phyloP scores from a whole-genome alignment of 2,797 vertebrate genomes.

The Xenopus petersii region DNA sequence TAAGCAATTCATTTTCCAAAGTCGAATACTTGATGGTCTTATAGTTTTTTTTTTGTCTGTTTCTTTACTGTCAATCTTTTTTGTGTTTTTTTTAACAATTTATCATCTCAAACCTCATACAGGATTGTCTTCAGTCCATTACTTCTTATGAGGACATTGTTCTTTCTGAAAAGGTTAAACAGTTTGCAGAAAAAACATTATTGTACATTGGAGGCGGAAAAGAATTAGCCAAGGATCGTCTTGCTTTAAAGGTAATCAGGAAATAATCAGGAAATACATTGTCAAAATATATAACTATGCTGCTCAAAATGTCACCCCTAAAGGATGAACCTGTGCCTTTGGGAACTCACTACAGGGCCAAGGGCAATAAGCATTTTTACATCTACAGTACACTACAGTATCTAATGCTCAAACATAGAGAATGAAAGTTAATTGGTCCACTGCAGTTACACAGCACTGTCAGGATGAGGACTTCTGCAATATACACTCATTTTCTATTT shows the following conservation, averaged over 20 bases:
- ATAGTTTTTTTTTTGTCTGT: too few species aligned
- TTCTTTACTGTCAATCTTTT: too few species aligned
- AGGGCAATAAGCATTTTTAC: too few species aligned
- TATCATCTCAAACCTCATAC: neutral
- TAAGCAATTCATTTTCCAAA: too few species aligned
- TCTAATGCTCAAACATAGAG: too few species aligned
- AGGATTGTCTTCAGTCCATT: neutral
- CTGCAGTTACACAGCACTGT: too few species aligned
- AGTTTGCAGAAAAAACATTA: neutral
- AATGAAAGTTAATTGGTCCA: too few species aligned
- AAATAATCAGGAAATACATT: neutral
- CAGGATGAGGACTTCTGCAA: too few species aligned
- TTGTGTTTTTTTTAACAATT: too few species aligned
- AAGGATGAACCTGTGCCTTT: neutral
- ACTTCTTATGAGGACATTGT: neutral
- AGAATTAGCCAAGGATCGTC: neutral
- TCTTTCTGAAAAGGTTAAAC: neutral
- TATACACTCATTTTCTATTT: too few species aligned
- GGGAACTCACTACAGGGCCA: neutral
- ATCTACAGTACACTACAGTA: too few species aligned
- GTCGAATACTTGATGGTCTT: too few species aligned
- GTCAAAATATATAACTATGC: neutral
- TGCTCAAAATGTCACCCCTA: neutral
- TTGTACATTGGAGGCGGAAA: neutral
- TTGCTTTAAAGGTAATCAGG: conserved; percentile 1